phyloP scores from a whole-genome alignment of 2,888 invertebrate species.

The Cataglyphis albicans region DNA sequence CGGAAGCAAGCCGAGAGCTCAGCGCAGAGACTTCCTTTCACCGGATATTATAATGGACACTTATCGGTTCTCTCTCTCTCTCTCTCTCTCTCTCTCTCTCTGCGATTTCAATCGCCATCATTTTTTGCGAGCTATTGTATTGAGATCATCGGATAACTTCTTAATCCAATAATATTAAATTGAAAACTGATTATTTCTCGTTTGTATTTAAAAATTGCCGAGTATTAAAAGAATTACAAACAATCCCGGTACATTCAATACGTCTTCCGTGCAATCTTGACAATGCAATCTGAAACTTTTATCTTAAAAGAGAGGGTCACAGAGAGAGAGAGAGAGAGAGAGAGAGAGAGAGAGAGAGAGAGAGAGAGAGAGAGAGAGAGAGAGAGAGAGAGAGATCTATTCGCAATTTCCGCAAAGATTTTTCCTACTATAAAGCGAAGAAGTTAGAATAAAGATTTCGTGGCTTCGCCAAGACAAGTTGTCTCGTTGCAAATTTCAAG shows the following conservation, averaged over 20 bases:
- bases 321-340: not conserved
- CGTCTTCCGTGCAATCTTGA: not conserved
- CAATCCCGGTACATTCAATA: not conserved
- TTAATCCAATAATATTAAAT: not conserved
- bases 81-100: not conserved
- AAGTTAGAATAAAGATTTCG: not conserved
- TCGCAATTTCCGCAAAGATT: conserved; percentile 4
- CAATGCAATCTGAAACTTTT: not conserved
- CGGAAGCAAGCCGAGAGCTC: conserved; percentile 3
- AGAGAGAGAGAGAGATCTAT: not conserved
- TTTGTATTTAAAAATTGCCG: not conserved
- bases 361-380: not conserved
- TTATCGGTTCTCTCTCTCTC: not conserved
- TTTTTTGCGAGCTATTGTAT: not conserved
- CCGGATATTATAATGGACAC: not conserved
- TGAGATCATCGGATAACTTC: not conserved
- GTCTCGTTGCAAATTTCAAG: conserved; percentile 7
- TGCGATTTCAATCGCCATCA: not conserved
- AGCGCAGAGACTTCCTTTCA: not conserved
- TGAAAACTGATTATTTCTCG: not conserved
- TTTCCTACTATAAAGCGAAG: not conserved
- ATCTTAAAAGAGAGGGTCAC: not conserved
- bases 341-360: not conserved
- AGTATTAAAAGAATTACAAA: not conserved
- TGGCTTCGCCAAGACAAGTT: not conserved